Evolutionary conservation across 2,888 invertebrate genomes (phyloP), one percentile per base, ranked within the genome.

Genomic region (Leptodirus hochenwartii): DNA sequence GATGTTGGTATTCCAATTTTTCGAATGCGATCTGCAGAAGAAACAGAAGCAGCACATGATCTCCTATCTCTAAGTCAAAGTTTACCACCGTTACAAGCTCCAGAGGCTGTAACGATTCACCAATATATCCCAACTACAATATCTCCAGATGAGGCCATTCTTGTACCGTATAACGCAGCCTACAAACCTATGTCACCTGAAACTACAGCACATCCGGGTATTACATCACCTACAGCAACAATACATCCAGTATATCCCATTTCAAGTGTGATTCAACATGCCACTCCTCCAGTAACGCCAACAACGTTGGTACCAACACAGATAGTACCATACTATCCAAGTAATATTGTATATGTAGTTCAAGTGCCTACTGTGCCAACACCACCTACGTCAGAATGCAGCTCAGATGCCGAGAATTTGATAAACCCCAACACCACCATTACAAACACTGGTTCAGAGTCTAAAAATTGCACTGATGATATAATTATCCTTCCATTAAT

Each of bases 31-130:
- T 71, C 73, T 41, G 70, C 77, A 15, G 85, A 81, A 46, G 87
- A 87, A 55, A 85, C 82, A 6, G 84, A 85, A 58, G 85, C 84
- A 17, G 87, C 87, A 1, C 84, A 82, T 51, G 85, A 79, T 51
- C 60, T 77, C 36, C 58, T 79, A 15, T 79, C 76, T 26, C 57
- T 80, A 17, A 77, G 79, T 2, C 74, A 80, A 43, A 76, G 80
- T 41, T 52, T 78, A 44, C 81, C 81, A 9, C 82, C 77, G 10
- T 61, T 76, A 38, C 75, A 72, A 27, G 70, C 71, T 4, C 78
- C 74, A 16, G 65, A 74, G 40, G 63, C 72, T 12, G 68, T 75
- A 15, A 66, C 69, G 33, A 69, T 70, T 22, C 64, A 68, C 35
- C 66, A 67, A 28, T 55, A 56, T 29, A 54, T 62, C 9, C 51